phyloP scores from a whole-genome alignment of 2,797 vertebrate species.

The Coregonus sp. region DNA sequence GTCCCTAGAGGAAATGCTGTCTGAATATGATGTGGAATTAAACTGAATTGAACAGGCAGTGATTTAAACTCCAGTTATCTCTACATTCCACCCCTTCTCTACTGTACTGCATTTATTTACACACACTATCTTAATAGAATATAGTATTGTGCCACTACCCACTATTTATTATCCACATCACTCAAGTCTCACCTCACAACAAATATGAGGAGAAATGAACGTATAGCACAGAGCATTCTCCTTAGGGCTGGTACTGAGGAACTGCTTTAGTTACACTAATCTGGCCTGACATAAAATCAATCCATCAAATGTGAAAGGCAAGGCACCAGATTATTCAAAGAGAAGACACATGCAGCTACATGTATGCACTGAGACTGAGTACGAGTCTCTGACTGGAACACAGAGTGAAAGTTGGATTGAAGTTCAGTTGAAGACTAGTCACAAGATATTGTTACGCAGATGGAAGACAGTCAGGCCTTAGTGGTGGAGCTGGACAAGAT shows the following conservation, averaged over 20 bases:
- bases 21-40: neutral
- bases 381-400: conserved; percentile 21
- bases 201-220: conserved; percentile 6
- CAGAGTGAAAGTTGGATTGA: conserved; percentile 15
- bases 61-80: neutral
- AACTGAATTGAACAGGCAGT: too few species aligned
- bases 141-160: neutral
- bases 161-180: neutral
- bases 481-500: neutral
- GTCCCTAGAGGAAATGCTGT: neutral
- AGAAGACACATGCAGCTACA: conserved; percentile 31
- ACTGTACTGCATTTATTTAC: neutral
- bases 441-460: conserved; percentile 37
- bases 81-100: neutral
- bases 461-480: conserved; percentile 16
- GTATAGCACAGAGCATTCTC: conserved; percentile 7
- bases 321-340: conserved; percentile 28
- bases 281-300: conserved; percentile 38
- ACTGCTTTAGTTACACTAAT: conserved; percentile 31
- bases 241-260: neutral
- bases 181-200: neutral
- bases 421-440: conserved; percentile 24
- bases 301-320: conserved; percentile 46
- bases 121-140: neutral
- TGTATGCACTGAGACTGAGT: conserved; percentile 14